Conservation (phyloP, 2,888 invertebrate genomes). For the Drosophila melanosoma region DNA sequence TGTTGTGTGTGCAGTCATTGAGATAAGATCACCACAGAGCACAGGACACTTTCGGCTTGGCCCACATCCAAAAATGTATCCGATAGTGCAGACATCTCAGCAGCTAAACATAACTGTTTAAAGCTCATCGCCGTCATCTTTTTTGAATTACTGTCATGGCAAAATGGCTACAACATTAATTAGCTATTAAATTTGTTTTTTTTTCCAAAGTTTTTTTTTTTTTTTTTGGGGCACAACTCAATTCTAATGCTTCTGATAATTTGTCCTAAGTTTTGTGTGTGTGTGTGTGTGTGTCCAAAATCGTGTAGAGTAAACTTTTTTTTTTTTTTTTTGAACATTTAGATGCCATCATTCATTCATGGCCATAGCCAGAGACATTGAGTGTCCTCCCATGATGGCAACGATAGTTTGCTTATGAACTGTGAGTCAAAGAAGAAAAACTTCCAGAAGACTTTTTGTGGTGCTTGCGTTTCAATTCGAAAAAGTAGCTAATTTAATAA, state of each 20-base stretch:
- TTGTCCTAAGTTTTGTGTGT: constrained; percentile 52
- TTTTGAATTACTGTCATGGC: constrained; percentile 5
- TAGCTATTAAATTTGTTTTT: constrained; percentile 74
- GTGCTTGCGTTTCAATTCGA: constrained; percentile 56
- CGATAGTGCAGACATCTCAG: background rate
- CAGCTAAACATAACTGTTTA: constrained; percentile 34
- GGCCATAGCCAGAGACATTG: background rate
- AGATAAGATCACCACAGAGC: constrained; percentile 73
- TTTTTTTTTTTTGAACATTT: constrained; percentile 60
- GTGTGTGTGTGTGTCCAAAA: constrained; percentile 58
- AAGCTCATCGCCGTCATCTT: constrained; percentile 45
- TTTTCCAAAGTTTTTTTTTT: constrained; percentile 46
- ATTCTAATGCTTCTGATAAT: constrained; percentile 45
- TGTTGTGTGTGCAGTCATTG: constrained; percentile 64
- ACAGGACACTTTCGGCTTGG: constrained; percentile 69
- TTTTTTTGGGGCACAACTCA: constrained; percentile 13
- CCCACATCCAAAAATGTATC: constrained; percentile 47
- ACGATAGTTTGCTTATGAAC: constrained; percentile 41
- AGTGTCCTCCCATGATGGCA: constrained; percentile 20
- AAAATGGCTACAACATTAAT: constrained; percentile 61
- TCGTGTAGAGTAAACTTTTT: constrained; percentile 65
- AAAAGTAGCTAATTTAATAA: constrained; percentile 77
- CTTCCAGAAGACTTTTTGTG: constrained; percentile 46
- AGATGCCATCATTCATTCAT: constrained; percentile 16
- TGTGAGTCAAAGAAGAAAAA: constrained; percentile 40